Evolutionary conservation across 2,888 invertebrate species (phyloP), one percentile per base, ranked within the genome.

Genomic region (Galerucella nymphaeae): DNA sequence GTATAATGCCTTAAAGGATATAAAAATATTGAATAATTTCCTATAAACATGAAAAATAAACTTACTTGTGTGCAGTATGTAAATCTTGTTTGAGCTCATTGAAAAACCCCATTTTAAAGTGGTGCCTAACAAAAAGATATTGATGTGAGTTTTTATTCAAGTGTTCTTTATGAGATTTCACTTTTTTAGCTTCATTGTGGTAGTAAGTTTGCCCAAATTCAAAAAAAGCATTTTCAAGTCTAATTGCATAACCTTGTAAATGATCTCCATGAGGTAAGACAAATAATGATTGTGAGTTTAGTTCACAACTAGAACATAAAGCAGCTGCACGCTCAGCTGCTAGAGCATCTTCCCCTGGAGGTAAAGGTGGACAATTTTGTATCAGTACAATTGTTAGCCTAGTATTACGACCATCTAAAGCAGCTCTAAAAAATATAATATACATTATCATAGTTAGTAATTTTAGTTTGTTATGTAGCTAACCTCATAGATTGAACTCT

Each of bases 51-150:
- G 10, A 16, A 72, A 59, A 50, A 73, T 38, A 38, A 5, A 78
- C 86, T 86, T 86, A 92, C 90, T 94, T 95, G 80, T 95, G 91
- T 14, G 97, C 96, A 0, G 93, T 92, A 83, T 91, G 92, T 78
- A 92, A 89, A 84, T 98, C 99, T 84, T 97, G 96, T 81, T 95
- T 94, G 76, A 99, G 87, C 87, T 99, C 99, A 83, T 95, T 95
- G 67, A 97, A 91, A 87, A 97, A 98, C 0, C 95, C 99, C 85
- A 98, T 92, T 88, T 99, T 99, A 85, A 98, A 98, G 84, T 98
- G 96, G 88, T 99, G 98, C 45, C 99, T 89, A 38, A 99, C 96
- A 88, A 95, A 95, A 67, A 99, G 89, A 81, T 95, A 93, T 85
- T 95, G 96, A 87, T 98, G 98, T 20, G 94, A 93, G 13, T 93